phyloP scores from a whole-genome alignment of 2,888 invertebrate genomes.

The Polia nebulosa region DNA sequence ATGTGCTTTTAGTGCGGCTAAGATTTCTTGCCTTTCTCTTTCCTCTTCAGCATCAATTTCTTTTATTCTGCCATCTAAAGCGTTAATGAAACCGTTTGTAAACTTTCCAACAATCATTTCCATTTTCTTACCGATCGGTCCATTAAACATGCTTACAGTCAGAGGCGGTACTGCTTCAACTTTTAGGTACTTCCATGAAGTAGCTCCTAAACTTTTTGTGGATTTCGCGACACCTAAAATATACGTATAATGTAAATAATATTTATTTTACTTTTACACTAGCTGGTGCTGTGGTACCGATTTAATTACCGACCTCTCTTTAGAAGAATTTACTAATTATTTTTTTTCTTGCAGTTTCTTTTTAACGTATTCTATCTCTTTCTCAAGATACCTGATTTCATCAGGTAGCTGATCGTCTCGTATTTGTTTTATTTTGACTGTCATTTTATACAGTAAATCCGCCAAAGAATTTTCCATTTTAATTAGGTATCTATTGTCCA shows the following conservation, averaged over 20 bases:
- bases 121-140: constrained; percentile 73
- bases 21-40: constrained; percentile 67
- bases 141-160: constrained; percentile 75
- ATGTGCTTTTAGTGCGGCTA: constrained; percentile 73
- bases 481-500: constrained; percentile 74
- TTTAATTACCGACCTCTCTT: not conserved
- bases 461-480: constrained; percentile 74
- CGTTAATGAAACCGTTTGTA: constrained; percentile 69
- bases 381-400: constrained; percentile 80
- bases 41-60: constrained; percentile 74
- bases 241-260: constrained; percentile 1
- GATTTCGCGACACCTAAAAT: constrained; percentile 69
- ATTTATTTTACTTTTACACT: not conserved
- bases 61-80: constrained; percentile 69
- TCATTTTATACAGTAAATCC: constrained; percentile 61
- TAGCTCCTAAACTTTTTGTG: constrained; percentile 53
- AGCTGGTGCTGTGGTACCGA: not conserved
- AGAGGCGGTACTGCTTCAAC: constrained; percentile 84
- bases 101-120: constrained; percentile 70
- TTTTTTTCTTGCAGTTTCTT: constrained; percentile 48
- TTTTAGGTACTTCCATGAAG: constrained; percentile 83
- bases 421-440: constrained; percentile 68
- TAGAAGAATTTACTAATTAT: not conserved
- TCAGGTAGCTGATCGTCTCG: constrained; percentile 75
- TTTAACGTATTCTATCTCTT: constrained; percentile 77